Conservation (phyloP, 2,113 vertebrate genomes). For the Corythaeola cristata region DNA sequence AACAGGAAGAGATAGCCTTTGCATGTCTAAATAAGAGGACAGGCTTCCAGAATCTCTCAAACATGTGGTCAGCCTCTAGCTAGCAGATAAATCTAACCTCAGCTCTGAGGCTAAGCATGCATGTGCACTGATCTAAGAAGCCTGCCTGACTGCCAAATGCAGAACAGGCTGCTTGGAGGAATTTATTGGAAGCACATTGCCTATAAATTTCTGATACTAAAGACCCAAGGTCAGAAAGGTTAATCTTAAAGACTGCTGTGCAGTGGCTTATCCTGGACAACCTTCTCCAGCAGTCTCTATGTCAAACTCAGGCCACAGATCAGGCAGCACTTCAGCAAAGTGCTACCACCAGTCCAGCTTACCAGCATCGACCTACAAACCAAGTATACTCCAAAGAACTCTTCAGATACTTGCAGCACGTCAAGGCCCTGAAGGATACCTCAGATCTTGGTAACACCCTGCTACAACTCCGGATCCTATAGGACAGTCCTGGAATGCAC, state of each 20-base stretch:
- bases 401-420: neutral
- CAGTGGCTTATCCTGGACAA: neutral
- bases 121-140: neutral
- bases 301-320: neutral
- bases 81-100: neutral
- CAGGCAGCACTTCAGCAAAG: neutral
- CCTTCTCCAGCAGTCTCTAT: neutral
- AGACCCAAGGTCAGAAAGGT: neutral
- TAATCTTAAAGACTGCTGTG: neutral
- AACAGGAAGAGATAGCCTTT: neutral
- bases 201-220: neutral
- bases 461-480: neutral
- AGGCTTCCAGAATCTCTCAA: neutral
- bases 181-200: slow-evolving; percentile 10
- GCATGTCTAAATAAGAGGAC: neutral
- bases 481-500: neutral
- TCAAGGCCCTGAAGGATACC: neutral
- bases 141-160: neutral
- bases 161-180: neutral
- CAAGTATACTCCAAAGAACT: neutral
- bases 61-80: slow-evolving; percentile 2
- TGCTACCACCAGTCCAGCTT: neutral
- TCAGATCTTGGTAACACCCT: neutral
- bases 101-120: neutral
- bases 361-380: neutral